These are phyloP conservation scores for Psammodynastes pulverulentus DNA, from an alignment of 2,113 vertebrate species.

Conservation along the genomic window DNA sequence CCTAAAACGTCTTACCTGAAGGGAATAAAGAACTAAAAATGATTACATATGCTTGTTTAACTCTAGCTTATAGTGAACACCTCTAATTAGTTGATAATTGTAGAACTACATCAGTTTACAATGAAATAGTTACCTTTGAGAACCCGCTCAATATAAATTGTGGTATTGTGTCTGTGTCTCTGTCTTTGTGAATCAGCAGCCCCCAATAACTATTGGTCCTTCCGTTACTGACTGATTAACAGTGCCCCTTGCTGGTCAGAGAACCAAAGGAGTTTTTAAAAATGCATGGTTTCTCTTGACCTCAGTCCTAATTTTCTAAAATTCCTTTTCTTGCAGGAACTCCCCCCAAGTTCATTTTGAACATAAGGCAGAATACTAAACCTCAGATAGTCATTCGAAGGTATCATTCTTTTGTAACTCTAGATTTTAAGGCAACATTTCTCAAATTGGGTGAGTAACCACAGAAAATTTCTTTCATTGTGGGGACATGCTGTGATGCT, in stretches of 20 bases:
- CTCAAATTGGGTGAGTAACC: neutral
- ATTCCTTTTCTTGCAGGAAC: neutral
- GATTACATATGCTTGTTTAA: neutral
- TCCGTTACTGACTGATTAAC: constrained; percentile 23
- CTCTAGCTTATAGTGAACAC: neutral
- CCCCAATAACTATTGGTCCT: neutral
- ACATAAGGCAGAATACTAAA: neutral
- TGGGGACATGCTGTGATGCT: neutral
- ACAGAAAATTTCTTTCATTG: neutral
- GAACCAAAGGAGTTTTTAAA: neutral
- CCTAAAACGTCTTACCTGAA: neutral
- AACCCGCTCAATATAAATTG: neutral
- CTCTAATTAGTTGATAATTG: neutral
- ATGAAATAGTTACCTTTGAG: neutral
- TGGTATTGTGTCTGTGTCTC: neutral
- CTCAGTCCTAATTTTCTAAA: neutral
- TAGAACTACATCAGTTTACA: neutral
- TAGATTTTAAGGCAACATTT: neutral
- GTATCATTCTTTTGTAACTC: neutral
- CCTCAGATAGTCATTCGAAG: neutral
- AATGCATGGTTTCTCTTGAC: neutral
- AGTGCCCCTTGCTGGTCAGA: constrained; percentile 63
- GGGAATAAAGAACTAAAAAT: neutral
- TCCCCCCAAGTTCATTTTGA: neutral
- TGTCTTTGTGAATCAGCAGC: neutral